Percentiles rank a stretch among this genome's conserved stretches.
Conservation (phyloP, 2,888 invertebrate species). For the Eutolmus rufibarbis region DNA sequence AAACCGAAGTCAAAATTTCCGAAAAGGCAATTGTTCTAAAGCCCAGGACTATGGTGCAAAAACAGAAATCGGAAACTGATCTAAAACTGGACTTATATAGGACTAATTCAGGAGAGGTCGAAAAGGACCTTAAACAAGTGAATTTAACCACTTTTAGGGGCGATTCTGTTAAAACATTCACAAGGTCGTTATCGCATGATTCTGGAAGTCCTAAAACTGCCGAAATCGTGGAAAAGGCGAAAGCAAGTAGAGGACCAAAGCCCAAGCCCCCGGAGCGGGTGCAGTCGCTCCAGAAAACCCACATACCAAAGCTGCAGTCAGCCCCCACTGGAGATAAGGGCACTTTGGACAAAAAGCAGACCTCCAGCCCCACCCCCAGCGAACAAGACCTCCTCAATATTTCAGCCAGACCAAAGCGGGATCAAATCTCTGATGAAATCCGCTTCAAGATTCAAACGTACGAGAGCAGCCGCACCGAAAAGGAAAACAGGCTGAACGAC, state of each 20-base stretch:
- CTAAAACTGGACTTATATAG: constrained; percentile 57
- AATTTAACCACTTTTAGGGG: constrained; percentile 49
- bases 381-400: constrained; percentile 32
- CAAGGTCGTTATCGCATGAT: background rate
- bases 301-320: constrained; percentile 57
- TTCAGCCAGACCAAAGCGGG: constrained; percentile 50
- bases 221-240: background rate
- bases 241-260: constrained; percentile 54
- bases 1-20: constrained; percentile 1
- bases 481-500: constrained; percentile 48
- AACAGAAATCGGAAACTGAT: constrained; percentile 62
- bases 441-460: constrained; percentile 61
- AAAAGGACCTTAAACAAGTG: constrained; percentile 39
- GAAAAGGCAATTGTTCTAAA: constrained; percentile 41
- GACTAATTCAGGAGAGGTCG: constrained; percentile 54
- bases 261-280: constrained; percentile 61
- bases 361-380: background rate
- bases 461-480: constrained; percentile 56
- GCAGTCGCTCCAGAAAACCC: constrained; percentile 58
- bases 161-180: background rate
- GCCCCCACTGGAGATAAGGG: background rate
- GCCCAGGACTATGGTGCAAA: constrained; percentile 50
- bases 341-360: background rate
- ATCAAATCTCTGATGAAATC: constrained; percentile 54
- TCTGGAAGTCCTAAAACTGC: background rate